A percentile compares a stretch with the other conserved stretches of the same genome.
Conservation (phyloP, 2,888 invertebrate genomes). For the Orchesellides sinensis region DNA sequence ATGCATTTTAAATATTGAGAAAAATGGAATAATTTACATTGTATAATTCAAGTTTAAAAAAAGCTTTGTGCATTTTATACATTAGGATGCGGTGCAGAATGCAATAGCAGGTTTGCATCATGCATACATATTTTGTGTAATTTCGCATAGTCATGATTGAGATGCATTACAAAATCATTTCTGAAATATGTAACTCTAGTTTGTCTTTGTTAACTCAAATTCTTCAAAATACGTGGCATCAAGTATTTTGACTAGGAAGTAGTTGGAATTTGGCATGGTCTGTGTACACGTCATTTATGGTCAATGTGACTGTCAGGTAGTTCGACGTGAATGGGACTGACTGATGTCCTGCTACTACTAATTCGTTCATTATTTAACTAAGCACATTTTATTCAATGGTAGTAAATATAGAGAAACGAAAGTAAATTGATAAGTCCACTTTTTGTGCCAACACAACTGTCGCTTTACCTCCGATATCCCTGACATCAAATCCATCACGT, state of each 20-base stretch:
- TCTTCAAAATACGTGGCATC: no score
- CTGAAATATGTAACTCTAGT: no score
- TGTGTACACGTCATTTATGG: background rate
- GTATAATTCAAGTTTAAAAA: no score
- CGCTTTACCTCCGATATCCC: constrained; percentile 72
- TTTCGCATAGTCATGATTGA: no score
- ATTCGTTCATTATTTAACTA: background rate
- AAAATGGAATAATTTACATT: background rate
- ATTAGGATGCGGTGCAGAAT: no score
- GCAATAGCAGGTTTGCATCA: background rate
- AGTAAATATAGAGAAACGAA: background rate
- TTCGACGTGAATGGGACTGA: background rate
- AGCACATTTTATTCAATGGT: background rate
- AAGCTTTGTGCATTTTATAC: constrained; percentile 15
- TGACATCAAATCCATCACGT: constrained; percentile 66
- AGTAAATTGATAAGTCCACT: constrained; percentile 1
- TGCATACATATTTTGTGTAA: background rate
- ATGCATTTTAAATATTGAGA: constrained; percentile 1
- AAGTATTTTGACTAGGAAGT: background rate
- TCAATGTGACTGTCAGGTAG: background rate
- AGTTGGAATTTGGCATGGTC: background rate
- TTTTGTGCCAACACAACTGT: no score
- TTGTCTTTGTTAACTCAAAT: no score
- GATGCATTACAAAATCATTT: no score
- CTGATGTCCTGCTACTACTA: background rate